phyloP scores from a whole-genome alignment of 1,140 invertebrate genomes.

The Drosophila albomicans region DNA sequence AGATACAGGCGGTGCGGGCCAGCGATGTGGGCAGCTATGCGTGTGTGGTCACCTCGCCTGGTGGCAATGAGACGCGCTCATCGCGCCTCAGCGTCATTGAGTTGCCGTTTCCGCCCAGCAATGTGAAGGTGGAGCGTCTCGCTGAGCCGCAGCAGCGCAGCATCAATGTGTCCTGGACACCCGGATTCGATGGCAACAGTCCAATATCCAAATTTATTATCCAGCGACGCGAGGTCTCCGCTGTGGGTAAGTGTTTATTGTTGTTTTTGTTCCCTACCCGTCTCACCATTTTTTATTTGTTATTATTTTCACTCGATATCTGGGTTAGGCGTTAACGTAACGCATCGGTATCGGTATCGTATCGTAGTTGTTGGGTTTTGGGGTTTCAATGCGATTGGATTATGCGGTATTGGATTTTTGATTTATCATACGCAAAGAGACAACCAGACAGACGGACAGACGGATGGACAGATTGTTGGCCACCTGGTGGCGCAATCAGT shows the following conservation, averaged over 20 bases:
- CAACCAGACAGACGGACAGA: background rate
- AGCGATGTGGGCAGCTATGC: conserved; percentile 93
- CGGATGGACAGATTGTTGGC: background rate
- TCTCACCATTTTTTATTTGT: background rate
- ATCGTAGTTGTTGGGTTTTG: conserved; percentile 11
- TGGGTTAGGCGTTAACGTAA: conserved; percentile 5
- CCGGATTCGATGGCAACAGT: conserved; percentile 98
- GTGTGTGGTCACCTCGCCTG: conserved; percentile 92
- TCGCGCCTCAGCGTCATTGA: conserved; percentile 96
- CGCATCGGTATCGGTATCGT: no score
- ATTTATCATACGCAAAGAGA: conserved; percentile 13
- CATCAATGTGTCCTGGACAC: conserved; percentile 97
- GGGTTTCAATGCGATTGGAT: background rate
- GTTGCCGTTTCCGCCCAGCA: conserved; percentile 95
- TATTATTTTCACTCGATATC: background rate
- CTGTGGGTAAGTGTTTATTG: conserved; percentile 88
- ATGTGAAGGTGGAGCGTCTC: conserved; percentile 91
- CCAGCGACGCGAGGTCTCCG: conserved; percentile 94
- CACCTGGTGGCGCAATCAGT: background rate
- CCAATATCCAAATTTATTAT: conserved; percentile 97
- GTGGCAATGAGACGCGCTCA: conserved; percentile 95
- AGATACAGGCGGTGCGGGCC: conserved; percentile 92
- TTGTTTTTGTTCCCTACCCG: background rate
- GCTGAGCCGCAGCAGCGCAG: conserved; percentile 87
- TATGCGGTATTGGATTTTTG: conserved; percentile 22